Conservation (phyloP, 2,797 vertebrate genomes). For the Apogon hyalosoma region DNA sequence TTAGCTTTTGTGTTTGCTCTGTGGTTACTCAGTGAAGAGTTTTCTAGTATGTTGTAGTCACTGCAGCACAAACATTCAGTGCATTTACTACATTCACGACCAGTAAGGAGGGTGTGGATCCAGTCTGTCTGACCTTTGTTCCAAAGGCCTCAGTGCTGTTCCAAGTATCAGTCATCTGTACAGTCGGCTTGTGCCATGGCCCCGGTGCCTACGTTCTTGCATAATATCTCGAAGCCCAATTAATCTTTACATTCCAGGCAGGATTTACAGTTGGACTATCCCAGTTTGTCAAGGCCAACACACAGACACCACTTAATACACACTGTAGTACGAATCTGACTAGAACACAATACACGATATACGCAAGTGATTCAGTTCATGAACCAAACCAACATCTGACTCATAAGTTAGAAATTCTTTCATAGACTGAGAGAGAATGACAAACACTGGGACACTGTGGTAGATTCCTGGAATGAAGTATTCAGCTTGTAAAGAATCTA, state of each 20-base stretch:
- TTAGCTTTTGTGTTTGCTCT: background rate
- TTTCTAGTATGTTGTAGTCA: background rate
- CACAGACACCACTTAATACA: constrained; percentile 34
- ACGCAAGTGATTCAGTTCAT: background rate
- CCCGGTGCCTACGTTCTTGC: constrained; percentile 55
- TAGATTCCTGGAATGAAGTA: constrained; percentile 1
- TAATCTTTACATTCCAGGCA: constrained; percentile 73
- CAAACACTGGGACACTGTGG: background rate
- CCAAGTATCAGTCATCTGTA: constrained; percentile 54
- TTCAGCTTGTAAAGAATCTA: background rate
- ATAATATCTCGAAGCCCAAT: constrained; percentile 65
- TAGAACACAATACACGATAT: background rate
- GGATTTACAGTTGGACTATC: constrained; percentile 68
- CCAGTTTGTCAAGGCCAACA: constrained; percentile 53
- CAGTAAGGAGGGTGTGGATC: constrained; percentile 56
- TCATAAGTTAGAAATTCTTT: background rate
- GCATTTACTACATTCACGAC: constrained; percentile 43
- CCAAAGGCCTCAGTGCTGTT: constrained; percentile 53
- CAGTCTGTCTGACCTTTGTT: constrained; percentile 73
- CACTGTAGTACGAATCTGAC: background rate
- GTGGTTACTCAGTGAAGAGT: background rate
- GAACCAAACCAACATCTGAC: background rate
- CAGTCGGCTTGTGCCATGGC: constrained; percentile 42
- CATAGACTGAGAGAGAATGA: background rate
- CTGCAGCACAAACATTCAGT: constrained; percentile 32